Percentiles rank a stretch among this genome's conserved stretches.
These are phyloP conservation scores for Rhagoletis zephyria DNA, from an alignment of 1,140 invertebrate genomes.

Conservation along the genomic window DNA sequence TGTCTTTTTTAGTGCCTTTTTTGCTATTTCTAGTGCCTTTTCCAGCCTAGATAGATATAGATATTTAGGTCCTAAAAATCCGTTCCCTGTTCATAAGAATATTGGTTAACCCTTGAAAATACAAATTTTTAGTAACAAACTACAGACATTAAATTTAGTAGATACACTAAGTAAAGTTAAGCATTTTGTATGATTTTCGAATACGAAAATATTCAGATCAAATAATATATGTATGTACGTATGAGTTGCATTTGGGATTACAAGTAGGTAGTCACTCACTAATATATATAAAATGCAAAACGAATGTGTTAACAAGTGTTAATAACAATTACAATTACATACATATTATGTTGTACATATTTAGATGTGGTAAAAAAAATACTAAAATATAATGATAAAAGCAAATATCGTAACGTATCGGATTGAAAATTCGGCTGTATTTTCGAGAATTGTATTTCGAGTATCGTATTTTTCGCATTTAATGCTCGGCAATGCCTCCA, in stretches of 20 bases:
- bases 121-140: slow-evolving; percentile 23
- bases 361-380: not conserved
- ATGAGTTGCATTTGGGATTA: not conserved
- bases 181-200: not conserved
- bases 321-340: slow-evolving; percentile 38
- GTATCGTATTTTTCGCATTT: not conserved
- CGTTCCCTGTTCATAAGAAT: no score
- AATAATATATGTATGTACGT: not conserved
- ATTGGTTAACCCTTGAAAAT: no score
- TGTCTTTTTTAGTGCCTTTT: no score
- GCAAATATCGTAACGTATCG: not conserved
- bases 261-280: not conserved
- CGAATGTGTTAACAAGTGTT: slow-evolving; percentile 39
- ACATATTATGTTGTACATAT: not conserved
- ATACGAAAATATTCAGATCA: not conserved
- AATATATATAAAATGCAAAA: slow-evolving; percentile 32
- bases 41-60: no score
- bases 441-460: slow-evolving; percentile 11
- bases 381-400: not conserved
- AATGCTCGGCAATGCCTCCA: not conserved
- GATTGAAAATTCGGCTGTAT: not conserved
- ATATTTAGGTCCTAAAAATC: no score
- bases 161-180: not conserved
- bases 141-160: not conserved
- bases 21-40: no score